These are phyloP conservation scores for Burhinus bistriatus DNA, from an alignment of 2,113 vertebrate genomes.

Conservation along the genomic window DNA sequence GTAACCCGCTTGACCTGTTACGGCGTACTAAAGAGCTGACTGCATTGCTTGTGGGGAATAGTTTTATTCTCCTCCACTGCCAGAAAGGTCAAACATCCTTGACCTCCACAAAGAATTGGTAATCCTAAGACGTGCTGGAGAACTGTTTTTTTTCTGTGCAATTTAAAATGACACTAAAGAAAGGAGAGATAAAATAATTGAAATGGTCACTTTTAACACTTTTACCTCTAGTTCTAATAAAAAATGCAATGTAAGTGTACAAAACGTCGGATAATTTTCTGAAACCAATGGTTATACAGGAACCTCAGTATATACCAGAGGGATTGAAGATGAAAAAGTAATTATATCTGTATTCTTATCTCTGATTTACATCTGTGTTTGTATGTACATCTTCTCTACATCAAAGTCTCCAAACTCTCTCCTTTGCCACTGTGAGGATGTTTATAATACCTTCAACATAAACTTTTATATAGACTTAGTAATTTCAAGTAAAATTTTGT, in stretches of 20 bases:
- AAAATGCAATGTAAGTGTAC: not conserved
- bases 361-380: not conserved
- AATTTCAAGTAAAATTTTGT: not conserved
- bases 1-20: not conserved
- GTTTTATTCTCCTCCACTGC: not conserved
- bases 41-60: not conserved
- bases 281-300: not conserved
- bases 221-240: not conserved
- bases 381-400: not conserved
- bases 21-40: not conserved
- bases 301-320: not conserved
- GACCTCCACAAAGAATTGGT: not conserved
- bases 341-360: not conserved
- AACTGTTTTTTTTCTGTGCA: accelerated
- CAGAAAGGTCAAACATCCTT: not conserved
- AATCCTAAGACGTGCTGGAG: not conserved
- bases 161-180: not conserved
- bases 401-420: not conserved
- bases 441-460: not conserved
- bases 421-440: not conserved
- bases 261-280: not conserved
- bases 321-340: not conserved
- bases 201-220: not conserved
- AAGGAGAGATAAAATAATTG: not conserved
- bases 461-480: not conserved